Evolutionary conservation across 2,113 vertebrate species (phyloP).

Genomic region (Sylvilagus bachmani): DNA sequence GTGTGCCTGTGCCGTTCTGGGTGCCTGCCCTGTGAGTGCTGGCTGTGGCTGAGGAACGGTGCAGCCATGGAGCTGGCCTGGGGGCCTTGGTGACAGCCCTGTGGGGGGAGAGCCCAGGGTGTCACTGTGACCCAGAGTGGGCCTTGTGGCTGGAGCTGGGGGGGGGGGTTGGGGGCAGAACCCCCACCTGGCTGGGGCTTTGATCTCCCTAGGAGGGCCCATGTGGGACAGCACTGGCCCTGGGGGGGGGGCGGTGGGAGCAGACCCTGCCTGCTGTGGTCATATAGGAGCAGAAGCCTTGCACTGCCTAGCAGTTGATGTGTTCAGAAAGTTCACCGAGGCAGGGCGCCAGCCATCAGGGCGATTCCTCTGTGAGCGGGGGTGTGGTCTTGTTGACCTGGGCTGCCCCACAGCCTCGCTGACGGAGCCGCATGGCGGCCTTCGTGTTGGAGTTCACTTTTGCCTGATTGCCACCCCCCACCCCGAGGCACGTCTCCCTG

Average conservation of each 20-base stretch:
- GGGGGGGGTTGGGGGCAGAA: accelerated
- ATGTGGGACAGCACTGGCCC: background rate
- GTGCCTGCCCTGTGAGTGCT: too few relatives aligned
- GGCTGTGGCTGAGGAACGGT: background rate
- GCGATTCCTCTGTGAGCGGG: background rate
- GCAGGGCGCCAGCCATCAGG: background rate
- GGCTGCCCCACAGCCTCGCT: background rate
- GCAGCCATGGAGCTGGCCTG: background rate
- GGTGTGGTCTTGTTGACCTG: too few relatives aligned
- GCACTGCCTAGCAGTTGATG: background rate
- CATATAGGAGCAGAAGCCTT: background rate
- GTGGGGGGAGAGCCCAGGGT: background rate
- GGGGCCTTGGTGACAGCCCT: background rate
- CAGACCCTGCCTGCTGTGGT: background rate
- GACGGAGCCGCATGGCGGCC: background rate
- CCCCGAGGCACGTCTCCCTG: background rate
- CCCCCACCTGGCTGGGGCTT: background rate
- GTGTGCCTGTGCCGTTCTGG: background rate
- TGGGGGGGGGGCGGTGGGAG: background rate
- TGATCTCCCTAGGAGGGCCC: background rate
- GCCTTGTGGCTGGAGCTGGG: background rate
- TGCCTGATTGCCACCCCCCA: background rate
- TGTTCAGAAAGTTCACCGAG: background rate
- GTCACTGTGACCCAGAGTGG: background rate
- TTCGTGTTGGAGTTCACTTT: background rate